phyloP scores from a whole-genome alignment of 2,888 invertebrate genomes.

The Aproaerema taeniolella region DNA sequence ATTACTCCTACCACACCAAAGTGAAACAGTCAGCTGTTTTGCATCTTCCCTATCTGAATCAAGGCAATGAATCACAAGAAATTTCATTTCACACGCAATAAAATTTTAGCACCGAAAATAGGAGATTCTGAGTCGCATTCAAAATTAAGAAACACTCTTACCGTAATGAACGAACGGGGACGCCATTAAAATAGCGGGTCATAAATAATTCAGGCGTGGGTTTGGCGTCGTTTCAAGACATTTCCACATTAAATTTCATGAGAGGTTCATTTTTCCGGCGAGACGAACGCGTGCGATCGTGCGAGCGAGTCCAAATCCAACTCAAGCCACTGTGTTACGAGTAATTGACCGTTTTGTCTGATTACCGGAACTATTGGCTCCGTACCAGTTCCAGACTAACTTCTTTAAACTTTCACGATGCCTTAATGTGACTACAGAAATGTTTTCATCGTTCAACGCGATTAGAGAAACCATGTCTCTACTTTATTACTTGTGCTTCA shows the following conservation, averaged over 20 bases:
- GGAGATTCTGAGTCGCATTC: slow-evolving; percentile 47
- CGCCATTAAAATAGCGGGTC: slow-evolving; percentile 71
- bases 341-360: slow-evolving; percentile 42
- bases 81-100: slow-evolving; percentile 18
- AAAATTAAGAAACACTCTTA: slow-evolving; percentile 68
- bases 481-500: background rate
- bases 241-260: slow-evolving; percentile 76
- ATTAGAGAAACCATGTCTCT: background rate
- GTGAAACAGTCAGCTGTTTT: slow-evolving; percentile 1
- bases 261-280: slow-evolving; percentile 70
- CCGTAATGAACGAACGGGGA: slow-evolving; percentile 65
- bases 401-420: slow-evolving; percentile 1
- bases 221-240: slow-evolving; percentile 76
- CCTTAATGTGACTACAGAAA: slow-evolving; percentile 1
- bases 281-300: slow-evolving; percentile 40
- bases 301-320: slow-evolving; percentile 18
- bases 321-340: slow-evolving; percentile 19
- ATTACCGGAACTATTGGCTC: slow-evolving; percentile 25
- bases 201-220: slow-evolving; percentile 72
- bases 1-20: background rate
- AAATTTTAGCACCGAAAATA: slow-evolving; percentile 33
- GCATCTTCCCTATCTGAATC: slow-evolving; percentile 1
- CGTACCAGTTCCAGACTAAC: slow-evolving; percentile 13
- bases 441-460: background rate
- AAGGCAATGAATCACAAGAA: slow-evolving; percentile 13